phyloP scores from a whole-genome alignment of 92 coral and sea anemone genomes.

The Palythoa caribaeorum region DNA sequence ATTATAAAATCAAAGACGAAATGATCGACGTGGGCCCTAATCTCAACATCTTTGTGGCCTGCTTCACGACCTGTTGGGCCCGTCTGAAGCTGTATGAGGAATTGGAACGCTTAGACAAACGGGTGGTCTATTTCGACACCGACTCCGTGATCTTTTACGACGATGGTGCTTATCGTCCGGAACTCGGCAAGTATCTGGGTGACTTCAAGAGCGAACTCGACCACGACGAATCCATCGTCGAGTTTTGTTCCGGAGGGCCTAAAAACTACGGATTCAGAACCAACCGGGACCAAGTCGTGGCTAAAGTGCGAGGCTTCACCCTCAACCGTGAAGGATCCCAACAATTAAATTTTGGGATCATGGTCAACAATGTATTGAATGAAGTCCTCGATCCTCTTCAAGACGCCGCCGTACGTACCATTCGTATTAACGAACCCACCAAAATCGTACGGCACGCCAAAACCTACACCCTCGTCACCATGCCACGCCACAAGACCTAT shows the following conservation, averaged over 20 bases:
- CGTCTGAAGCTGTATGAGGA: not conserved
- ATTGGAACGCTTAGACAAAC: not conserved
- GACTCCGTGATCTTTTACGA: not conserved
- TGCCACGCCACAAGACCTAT: not conserved
- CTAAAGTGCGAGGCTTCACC: not conserved
- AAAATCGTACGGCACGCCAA: too few relatives aligned
- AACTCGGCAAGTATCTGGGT: not conserved
- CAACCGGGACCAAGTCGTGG: not conserved
- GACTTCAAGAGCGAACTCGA: not conserved
- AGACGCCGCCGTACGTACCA: not conserved
- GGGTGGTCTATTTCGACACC: not conserved
- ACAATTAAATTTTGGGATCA: not conserved
- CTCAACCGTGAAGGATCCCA: too few relatives aligned
- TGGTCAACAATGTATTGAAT: not conserved
- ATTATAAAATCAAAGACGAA: not conserved
- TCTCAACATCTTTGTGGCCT: not conserved
- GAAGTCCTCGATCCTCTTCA: not conserved
- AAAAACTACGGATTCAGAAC: not conserved
- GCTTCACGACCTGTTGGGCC: not conserved
- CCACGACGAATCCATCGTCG: not conserved
- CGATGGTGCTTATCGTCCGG: not conserved
- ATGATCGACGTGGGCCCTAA: not conserved
- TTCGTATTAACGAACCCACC: not conserved
- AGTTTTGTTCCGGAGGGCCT: not conserved
- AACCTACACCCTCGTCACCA: not conserved